Evolutionary conservation across 2,888 invertebrate genomes (phyloP).

Genomic region (Hoplodrina blanda): DNA sequence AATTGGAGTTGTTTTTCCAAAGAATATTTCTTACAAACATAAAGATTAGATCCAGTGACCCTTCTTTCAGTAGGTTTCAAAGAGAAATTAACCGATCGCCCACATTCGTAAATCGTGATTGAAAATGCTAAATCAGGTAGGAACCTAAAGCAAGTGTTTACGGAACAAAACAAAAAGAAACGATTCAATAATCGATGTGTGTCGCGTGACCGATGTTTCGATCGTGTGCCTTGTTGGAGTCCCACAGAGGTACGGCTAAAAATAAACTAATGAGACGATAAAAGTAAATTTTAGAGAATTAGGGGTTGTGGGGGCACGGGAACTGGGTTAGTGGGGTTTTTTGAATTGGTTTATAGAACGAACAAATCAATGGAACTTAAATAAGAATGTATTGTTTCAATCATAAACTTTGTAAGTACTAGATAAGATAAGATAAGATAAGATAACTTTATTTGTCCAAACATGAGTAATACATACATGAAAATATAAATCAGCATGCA

Average conservation of each 20-base stretch:
- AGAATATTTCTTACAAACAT: too few species aligned
- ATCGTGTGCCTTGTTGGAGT: constrained; percentile 21
- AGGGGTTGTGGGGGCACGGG: neutral
- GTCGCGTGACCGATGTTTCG: constrained; percentile 55
- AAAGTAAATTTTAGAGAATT: constrained; percentile 1
- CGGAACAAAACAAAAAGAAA: constrained; percentile 5
- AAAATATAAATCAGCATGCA: too few species aligned
- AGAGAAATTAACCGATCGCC: too few species aligned
- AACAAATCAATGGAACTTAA: constrained; percentile 1
- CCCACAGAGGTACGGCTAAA: constrained; percentile 16
- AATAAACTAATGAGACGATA: constrained; percentile 42
- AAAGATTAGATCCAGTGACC: too few species aligned
- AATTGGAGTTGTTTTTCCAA: too few species aligned
- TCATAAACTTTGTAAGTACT: too few species aligned
- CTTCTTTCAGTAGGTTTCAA: too few species aligned
- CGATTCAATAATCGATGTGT: constrained; percentile 45
- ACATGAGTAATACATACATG: too few species aligned
- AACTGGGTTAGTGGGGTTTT: constrained; percentile 30
- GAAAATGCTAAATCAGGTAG: too few species aligned
- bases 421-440: too few species aligned
- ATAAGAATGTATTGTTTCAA: neutral
- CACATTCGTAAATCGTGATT: too few species aligned
- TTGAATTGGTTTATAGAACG: neutral
- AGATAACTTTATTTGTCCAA: too few species aligned
- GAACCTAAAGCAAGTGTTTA: constrained; percentile 9